Base-by-base conservation (phyloP, 2,888 invertebrate species). In the Tenthredo distinguenda region DNA sequence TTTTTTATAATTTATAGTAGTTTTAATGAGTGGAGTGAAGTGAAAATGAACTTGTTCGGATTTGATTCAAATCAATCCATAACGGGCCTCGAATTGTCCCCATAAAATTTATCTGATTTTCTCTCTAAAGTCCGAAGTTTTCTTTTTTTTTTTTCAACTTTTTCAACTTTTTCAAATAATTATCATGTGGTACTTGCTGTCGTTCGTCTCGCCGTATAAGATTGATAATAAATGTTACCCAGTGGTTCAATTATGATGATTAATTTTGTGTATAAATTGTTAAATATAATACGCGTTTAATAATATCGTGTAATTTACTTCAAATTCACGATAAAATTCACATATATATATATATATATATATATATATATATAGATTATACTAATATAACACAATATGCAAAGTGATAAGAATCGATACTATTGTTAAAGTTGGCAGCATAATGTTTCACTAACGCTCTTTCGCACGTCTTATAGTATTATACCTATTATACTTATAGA, bases 371-470 rank as follows among this genome's bases (percentile, higher is more conserved):
- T 55, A 81, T 21, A 40, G n/a, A 62, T 26, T 81, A 81, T 43
- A 74, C 40, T 77, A 47, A 77, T 34, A 55, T 55, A n/a, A 81
- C 26, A 62, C 81, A 81, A 81, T 81, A 81, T 62, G 62, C 58
- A 81, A 81, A 62, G n/a, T 26, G 62, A 26, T 21, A 62, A 72
- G 81, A 62, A 81, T 81, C 58, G 82, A 83, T 83, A 83, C 82
- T 83, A 62, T 85, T 79, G 43, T 87, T 50, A 81, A 88, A 89
- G 87, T 89, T 89, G 88, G 90, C 90, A 90, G 89, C 88, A 87
- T 88, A 89, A 88, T 88, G 87, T 87, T 89, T 86, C 87, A 85
- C 87, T 84, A 84, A 58, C 68, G 68, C 37, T 55, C 31, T n/a
- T 18, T 37, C 71, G 37, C 71, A 31, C 71, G 71, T 37, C 71